Evolutionary conservation across 2,113 vertebrate species (phyloP).

Genomic region (Pangasianodon gigas): DNA sequence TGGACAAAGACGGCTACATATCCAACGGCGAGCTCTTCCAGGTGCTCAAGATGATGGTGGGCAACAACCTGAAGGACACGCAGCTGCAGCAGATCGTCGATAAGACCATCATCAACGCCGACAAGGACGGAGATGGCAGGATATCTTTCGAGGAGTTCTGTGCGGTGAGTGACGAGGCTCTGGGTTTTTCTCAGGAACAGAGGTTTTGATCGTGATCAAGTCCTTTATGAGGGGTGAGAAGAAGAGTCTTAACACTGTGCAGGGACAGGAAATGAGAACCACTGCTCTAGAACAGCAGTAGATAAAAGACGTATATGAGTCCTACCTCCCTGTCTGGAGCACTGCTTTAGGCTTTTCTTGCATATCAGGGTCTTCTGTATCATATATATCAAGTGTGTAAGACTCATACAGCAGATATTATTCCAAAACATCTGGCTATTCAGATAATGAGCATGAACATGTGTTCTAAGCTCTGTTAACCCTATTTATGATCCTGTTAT

Average conservation of each 20-base stretch:
- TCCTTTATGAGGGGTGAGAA: background rate
- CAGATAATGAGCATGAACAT: background rate
- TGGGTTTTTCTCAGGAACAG: background rate
- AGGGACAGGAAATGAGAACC: background rate
- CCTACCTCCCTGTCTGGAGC: background rate
- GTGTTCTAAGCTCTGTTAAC: background rate
- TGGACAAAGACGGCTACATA: conserved; percentile 93
- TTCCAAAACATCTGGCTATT: background rate
- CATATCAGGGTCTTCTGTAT: background rate
- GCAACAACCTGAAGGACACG: conserved; percentile 92
- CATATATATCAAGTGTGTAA: no score
- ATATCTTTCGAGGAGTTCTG: conserved; percentile 95
- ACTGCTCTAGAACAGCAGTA: background rate
- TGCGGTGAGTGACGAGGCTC: conserved; percentile 77
- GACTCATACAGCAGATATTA: background rate
- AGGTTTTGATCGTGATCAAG: background rate
- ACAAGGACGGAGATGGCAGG: conserved; percentile 91
- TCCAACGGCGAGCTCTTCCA: conserved; percentile 92
- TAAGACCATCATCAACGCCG: conserved; percentile 94
- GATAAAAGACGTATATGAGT: background rate
- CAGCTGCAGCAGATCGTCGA: conserved; percentile 93
- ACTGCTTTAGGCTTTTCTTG: background rate
- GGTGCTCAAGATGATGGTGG: conserved; percentile 94
- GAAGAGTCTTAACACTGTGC: background rate
- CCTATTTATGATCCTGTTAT: no score